Base-by-base conservation (phyloP, 2,797 vertebrate genomes). In the Enteromius anoplus region DNA sequence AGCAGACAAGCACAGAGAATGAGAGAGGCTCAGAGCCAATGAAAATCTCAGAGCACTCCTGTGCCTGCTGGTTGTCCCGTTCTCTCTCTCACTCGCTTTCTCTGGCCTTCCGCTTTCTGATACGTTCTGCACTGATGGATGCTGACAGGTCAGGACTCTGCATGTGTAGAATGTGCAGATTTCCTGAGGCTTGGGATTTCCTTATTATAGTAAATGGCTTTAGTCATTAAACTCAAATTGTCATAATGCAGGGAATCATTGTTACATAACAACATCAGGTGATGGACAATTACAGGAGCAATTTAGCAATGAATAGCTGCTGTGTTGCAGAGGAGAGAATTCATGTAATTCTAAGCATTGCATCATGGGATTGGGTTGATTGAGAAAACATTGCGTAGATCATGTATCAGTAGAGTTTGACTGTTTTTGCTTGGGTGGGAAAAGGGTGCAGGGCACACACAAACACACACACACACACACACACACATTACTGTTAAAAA, bases 191-290 rank as follows among this genome's bases (percentile, higher is more conserved):
- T 12, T 6, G 2, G 51, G n/a, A 26, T 76, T 47, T 49, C 21
- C 60, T 51, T 69, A 40, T 81, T 68, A 26, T 83, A 34, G 51
- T 29, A 34, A 84, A 76, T 51, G 64, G 53, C 42, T 71, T 4
- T 29, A 32, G 34, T 69, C 51, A 53, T 45, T 58, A 68, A 26
- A 85, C 37, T 68, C 58, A 71, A 68, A 68, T 58, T 58, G 76
- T 79, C 23, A 51, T 47, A 71, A 73, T 78, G 45, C 49, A 37
- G 37, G 62, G 29, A 73, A 58, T 40, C 37, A 34, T 62, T 55
- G 55, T 75, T 72, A 40, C 68, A 70, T 58, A 72, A 73, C 37
- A 45, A 69, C 80, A 66, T 78, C 60, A 82, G 75, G 75, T 83
- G 60, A 79, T 83, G 32, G 53, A 75, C 64, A 70, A 75, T 80